Evolutionary conservation across 2,113 vertebrate genomes (phyloP), one percentile per base, ranked within the genome.

Genomic region (Apeltes quadracus): DNA sequence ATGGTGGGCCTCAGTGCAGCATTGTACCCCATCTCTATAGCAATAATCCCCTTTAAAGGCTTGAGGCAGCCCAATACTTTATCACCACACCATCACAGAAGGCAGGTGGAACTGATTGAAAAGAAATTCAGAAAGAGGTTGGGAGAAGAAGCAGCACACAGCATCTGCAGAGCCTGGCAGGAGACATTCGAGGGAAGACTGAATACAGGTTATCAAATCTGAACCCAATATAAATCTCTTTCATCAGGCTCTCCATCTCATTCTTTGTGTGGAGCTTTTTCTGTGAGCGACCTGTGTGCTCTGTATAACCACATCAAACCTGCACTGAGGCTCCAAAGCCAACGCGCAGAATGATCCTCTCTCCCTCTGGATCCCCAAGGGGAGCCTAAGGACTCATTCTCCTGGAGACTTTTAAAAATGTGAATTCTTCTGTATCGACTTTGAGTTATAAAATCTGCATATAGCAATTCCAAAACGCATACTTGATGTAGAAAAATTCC

Each of bases 51-150:
- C 64, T 87, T 84, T 78, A 78, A 67, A 80, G 55, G 76, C 81
- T 72, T 15, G 22, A 56, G 72, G 65, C 71, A 29, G 69, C 68
- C 78, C 61, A 34, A 72, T 85, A 88, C 90, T 86, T 91, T 88
- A 89, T 84, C 75, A 82, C 70, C 55, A 71, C 66, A 51, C 78
- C 85, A 85, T 88, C 82, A 75, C 82, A 81, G 76, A 85, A 61
- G 82, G 83, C 88, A 91, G 87, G 84, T 88, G 87, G 86, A 90
- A 88, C 85, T 90, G 91, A 93, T 87, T 87, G 89, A 90, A 91
- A 90, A 90, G 82, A 91, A 92, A 92, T 91, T 88, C 91, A 87
- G 72, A 89, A 88, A 87, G 81, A 71, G 63, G 78, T 4, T 14
- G 59, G 32, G 32, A 62, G 39, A 23, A 22, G 22, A 22, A 68